Base-by-base conservation (phyloP, 2,888 invertebrate species). In the Saturnia pavonia region DNA sequence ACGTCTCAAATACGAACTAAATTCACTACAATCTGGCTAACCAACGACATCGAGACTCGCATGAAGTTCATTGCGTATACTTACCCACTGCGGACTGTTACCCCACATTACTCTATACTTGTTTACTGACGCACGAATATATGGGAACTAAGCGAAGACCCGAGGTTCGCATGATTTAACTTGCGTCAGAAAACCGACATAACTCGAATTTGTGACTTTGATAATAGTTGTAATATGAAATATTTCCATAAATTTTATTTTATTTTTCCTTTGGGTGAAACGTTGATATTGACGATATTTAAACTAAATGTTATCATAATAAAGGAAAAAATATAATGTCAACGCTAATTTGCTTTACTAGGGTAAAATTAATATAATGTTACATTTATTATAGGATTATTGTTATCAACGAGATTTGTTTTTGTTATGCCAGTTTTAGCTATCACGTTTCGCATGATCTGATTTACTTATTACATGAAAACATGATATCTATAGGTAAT, bases 381-480 rank as follows among this genome's bases (percentile, higher is more conserved):
- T 51, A 19, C 43, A 43, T 19, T 51, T 51, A 51, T 51, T 51
- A 51, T 19, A 51, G 27, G 57, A 60, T 60, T 60, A 27, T 27
- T 60, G 57, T 60, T 60, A 60, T 60, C 57, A 27, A 14, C 27
- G 4, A 27, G 12, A 57, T n/a, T n/a, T 60, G 57, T 60, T 60
- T 54, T 60, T 60, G 57, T 60, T 60, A 60, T 60, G 14, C 27
- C 27, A 27, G 14, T 60, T 54, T 54, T 25, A 60, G 57, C 14
- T 60, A 60, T 60, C 57, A 27, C 27, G 57, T 60, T 60, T 14
- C 57, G 57, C 57, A 27, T 60, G 57, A 60, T 60, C 57, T 27
- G 57, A 27, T 60, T 27, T 60, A 14, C 27, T 60, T 60, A 60
- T 25, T 27, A 27, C 57, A 60, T 60, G 25, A 27, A 60, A 60